phyloP scores from a whole-genome alignment of 1,140 invertebrate genomes.

The Chlorops oryzae region DNA sequence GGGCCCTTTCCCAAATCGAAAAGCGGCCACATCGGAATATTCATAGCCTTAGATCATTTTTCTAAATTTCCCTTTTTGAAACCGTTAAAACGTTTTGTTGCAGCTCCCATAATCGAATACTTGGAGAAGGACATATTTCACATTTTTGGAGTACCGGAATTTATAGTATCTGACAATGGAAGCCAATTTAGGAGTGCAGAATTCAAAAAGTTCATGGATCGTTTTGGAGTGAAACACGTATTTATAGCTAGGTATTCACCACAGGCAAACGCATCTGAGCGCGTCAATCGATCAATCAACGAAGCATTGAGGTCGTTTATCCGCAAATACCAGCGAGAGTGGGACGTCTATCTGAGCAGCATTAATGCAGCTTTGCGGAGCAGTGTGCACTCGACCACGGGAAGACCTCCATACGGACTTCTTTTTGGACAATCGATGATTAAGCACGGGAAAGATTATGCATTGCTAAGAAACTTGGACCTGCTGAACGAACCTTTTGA shows the following conservation, averaged over 20 bases:
- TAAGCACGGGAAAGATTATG: too few relatives aligned
- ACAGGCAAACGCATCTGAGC: too few relatives aligned
- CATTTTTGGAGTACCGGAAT: background rate
- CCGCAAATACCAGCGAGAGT: background rate
- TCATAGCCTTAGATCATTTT: slow-evolving; percentile 9
- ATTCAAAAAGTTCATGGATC: background rate
- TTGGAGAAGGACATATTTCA: background rate
- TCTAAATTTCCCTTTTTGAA: slow-evolving; percentile 9
- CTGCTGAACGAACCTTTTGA: background rate
- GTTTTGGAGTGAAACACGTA: slow-evolving; percentile 1
- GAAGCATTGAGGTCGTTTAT: background rate
- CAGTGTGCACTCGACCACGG: background rate
- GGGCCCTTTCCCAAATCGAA: slow-evolving; percentile 6
- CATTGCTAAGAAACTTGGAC: too few relatives aligned
- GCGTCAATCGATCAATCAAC: too few relatives aligned
- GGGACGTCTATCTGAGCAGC: background rate
- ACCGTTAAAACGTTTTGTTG: slow-evolving; percentile 2
- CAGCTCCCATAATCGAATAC: too few relatives aligned
- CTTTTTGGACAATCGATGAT: too few relatives aligned
- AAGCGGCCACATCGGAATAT: background rate
- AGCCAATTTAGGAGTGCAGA: too few relatives aligned
- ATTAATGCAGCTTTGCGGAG: background rate
- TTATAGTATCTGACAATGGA: background rate
- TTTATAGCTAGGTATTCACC: background rate
- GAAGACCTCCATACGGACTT: background rate